phyloP scores from a whole-genome alignment of 2,113 vertebrate genomes.

The Polypterus senegalus region DNA sequence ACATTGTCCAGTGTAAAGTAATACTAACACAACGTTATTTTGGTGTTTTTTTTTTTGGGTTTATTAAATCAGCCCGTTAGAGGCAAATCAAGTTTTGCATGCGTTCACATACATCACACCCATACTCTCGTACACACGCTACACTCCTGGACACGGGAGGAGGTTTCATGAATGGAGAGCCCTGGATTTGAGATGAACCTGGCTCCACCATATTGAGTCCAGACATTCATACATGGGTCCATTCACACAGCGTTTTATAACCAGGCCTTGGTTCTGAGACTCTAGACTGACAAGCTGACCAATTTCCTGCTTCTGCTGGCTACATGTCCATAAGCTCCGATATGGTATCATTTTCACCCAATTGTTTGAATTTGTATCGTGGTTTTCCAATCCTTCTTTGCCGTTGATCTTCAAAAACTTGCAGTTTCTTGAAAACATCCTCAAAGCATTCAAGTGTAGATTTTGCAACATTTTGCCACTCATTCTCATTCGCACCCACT shows the following conservation, averaged over 20 bases:
- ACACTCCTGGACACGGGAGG: constrained; percentile 64
- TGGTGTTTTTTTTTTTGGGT: constrained; percentile 64
- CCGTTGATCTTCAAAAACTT: constrained; percentile 75
- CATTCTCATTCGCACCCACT: constrained; percentile 99
- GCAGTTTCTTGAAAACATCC: constrained; percentile 78
- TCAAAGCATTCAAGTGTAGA: constrained; percentile 89
- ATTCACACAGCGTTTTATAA: constrained; percentile 81
- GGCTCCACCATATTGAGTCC: constrained; percentile 72
- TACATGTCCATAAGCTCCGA: constrained; percentile 75
- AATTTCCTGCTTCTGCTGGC: constrained; percentile 47
- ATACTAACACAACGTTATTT: constrained; percentile 68
- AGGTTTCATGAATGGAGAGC: constrained; percentile 58
- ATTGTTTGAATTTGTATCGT: constrained; percentile 56
- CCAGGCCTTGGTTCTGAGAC: constrained; percentile 72
- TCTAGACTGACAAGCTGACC: constrained; percentile 41
- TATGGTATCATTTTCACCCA: constrained; percentile 57
- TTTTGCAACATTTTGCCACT: constrained; percentile 96
- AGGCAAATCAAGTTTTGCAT: constrained; percentile 77
- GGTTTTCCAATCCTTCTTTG: constrained; percentile 56
- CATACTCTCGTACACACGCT: constrained; percentile 74
- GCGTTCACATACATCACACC: constrained; percentile 74
- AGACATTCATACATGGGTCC: constrained; percentile 81
- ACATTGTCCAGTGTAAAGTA: constrained; percentile 86
- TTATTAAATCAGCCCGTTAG: constrained; percentile 63
- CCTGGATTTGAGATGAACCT: constrained; percentile 64